Conservation (phyloP, 2,113 vertebrate genomes). For the Colinus virginianus region DNA sequence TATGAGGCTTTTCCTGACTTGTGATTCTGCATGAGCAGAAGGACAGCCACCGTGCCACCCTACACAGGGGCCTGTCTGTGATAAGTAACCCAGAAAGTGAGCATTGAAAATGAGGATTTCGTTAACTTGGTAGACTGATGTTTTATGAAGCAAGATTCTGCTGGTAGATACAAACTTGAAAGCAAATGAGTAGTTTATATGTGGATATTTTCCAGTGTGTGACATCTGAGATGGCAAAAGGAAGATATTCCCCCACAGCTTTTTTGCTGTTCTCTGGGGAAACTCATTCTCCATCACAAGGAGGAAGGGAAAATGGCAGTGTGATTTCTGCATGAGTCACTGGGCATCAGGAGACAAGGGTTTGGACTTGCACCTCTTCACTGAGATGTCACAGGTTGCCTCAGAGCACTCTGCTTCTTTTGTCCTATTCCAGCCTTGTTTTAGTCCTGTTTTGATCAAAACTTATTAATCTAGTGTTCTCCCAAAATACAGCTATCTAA, state of each 20-base stretch:
- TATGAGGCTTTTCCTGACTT: neutral
- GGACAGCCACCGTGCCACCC: neutral
- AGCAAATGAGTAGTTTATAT: neutral
- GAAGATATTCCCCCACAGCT: neutral
- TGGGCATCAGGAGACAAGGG: neutral
- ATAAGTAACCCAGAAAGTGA: neutral
- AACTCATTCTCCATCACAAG: neutral
- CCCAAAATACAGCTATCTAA: neutral
- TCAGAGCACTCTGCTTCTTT: neutral
- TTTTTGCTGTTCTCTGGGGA: neutral
- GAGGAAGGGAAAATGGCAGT: neutral
- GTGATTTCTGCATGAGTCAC: neutral
- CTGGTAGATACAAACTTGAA: neutral
- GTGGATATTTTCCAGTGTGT: neutral
- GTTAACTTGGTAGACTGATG: neutral
- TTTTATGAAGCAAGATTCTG: neutral
- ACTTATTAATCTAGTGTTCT: neutral
- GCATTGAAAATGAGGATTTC: neutral
- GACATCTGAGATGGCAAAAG: neutral
- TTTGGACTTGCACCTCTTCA: neutral
- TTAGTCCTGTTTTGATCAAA: neutral
- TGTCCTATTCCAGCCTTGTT: neutral
- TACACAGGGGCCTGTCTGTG: neutral
- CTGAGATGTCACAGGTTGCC: accelerated
- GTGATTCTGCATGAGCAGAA: neutral